These are phyloP conservation scores for Pelochelys cantorii DNA, from an alignment of 2,797 vertebrate genomes.

Conservation along the genomic window DNA sequence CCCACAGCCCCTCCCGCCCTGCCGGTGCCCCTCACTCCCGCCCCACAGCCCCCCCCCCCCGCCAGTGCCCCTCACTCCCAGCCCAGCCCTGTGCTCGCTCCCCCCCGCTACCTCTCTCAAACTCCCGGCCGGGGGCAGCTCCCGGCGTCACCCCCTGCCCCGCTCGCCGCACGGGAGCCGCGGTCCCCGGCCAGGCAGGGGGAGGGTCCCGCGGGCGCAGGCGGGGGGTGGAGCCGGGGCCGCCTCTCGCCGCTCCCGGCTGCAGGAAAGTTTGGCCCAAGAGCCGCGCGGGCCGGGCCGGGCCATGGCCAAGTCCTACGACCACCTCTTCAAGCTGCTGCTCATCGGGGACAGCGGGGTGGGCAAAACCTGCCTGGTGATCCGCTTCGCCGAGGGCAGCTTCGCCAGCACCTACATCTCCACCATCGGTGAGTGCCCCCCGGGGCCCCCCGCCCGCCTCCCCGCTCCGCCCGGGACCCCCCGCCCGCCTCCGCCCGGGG, in stretches of 20 bases:
- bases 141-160: no score
- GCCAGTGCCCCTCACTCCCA: not conserved
- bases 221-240: not conserved
- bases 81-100: not conserved
- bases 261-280: not conserved
- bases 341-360: slow-evolving; percentile 98
- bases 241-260: slow-evolving; percentile 2
- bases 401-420: slow-evolving; percentile 97
- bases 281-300: not conserved
- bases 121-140: no score
- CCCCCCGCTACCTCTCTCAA: no score
- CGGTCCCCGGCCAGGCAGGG: not conserved
- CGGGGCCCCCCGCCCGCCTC: not conserved
- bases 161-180: not conserved
- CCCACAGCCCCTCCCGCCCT: not conserved
- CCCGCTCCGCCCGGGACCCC: not conserved
- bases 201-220: not conserved
- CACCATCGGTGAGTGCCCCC: slow-evolving; percentile 90
- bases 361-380: slow-evolving; percentile 95
- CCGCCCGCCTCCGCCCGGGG: slow-evolving; percentile 20
- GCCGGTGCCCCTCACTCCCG: not conserved
- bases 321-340: slow-evolving; percentile 94
- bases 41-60: not conserved
- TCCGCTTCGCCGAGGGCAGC: slow-evolving; percentile 94
- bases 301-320: slow-evolving; percentile 95